A percentile compares a stretch with the other conserved stretches of the same genome.
Conservation (phyloP, 1,140 invertebrate species). For the Asobara japonica region DNA sequence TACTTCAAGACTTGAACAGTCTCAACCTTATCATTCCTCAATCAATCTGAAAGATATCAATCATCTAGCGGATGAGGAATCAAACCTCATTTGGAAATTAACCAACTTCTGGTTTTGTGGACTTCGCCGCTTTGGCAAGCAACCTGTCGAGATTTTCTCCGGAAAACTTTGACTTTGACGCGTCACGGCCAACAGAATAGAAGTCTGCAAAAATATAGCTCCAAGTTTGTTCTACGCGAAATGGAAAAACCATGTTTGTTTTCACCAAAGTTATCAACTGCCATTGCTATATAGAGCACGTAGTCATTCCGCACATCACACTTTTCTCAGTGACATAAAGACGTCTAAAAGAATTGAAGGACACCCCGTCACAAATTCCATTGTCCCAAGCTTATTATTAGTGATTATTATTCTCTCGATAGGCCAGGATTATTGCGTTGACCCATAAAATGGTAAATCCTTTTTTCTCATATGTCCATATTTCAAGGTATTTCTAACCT, state of each 20-base stretch:
- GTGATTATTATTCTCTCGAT: background rate
- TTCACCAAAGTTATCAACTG: slow-evolving; percentile 13
- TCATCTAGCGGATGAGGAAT: too few species aligned
- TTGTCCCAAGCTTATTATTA: background rate
- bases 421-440: background rate
- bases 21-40: too few species aligned
- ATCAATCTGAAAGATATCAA: too few species aligned
- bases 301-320: background rate
- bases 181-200: background rate
- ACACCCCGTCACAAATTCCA: background rate
- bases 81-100: too few species aligned
- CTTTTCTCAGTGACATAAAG: background rate
- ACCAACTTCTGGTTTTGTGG: too few species aligned
- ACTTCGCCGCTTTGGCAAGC: background rate
- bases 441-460: background rate
- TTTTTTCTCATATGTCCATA: too few species aligned
- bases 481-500: too few species aligned
- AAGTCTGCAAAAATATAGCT: background rate
- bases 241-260: slow-evolving; percentile 21
- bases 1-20: too few species aligned
- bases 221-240: background rate
- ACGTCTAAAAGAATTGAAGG: background rate
- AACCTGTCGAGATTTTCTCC: background rate
- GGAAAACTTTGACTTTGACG: background rate
- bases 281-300: background rate